Conservation (phyloP, 2,797 vertebrate species). For the Acipenser oxyrinchus region DNA sequence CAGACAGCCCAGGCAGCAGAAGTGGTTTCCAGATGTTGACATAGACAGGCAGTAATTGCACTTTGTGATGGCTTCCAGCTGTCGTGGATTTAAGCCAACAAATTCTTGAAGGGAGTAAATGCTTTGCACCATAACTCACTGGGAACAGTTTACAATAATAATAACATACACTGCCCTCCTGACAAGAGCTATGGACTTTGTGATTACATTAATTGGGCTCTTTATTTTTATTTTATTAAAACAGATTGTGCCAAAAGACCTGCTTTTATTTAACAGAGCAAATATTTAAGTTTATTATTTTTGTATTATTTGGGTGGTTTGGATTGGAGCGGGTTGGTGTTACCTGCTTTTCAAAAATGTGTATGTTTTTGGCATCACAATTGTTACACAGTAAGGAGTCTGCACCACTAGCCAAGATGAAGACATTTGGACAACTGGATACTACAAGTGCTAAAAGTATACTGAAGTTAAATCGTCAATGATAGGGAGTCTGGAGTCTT, state of each 20-base stretch:
- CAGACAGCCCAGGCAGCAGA: slow-evolving; percentile 47
- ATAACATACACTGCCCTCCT: slow-evolving; percentile 57
- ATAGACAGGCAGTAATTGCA: slow-evolving; percentile 88
- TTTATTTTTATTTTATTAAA: slow-evolving; percentile 2
- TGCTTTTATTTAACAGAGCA: not conserved
- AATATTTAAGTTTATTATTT: too few species aligned
- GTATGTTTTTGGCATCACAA: too few species aligned
- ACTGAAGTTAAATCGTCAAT: too few species aligned
- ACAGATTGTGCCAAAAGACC: not conserved
- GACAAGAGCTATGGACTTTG: slow-evolving; percentile 63
- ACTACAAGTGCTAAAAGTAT: too few species aligned
- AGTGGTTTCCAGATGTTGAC: slow-evolving; percentile 81
- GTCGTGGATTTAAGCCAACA: slow-evolving; percentile 68
- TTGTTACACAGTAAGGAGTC: too few species aligned
- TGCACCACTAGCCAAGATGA: too few species aligned
- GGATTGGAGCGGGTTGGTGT: too few species aligned
- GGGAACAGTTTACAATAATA: slow-evolving; percentile 68
- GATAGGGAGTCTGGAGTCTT: too few species aligned
- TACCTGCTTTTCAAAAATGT: too few species aligned
- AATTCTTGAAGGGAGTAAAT: slow-evolving; percentile 64
- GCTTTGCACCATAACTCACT: slow-evolving; percentile 72
- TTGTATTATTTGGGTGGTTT: too few species aligned
- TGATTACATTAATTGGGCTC: slow-evolving; percentile 64
- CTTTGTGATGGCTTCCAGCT: slow-evolving; percentile 93
- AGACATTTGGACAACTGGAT: too few species aligned